Evolutionary conservation across 2,113 vertebrate species (phyloP).

Genomic region (Cottus gobio): DNA sequence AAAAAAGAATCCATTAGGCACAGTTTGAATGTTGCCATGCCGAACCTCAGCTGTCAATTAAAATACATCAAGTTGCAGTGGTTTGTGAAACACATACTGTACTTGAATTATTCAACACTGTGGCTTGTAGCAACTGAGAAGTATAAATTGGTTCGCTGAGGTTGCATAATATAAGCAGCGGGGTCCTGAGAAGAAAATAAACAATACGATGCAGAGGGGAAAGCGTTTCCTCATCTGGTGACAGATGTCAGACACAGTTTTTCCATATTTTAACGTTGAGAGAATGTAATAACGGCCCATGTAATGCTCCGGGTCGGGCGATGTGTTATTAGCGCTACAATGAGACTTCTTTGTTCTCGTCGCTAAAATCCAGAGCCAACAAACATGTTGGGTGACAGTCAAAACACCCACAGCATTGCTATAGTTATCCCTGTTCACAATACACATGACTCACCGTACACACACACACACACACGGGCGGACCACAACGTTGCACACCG

Average conservation of each 20-base stretch:
- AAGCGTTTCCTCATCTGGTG: constrained; percentile 7
- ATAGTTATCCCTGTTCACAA: constrained; percentile 34
- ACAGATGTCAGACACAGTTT: constrained; percentile 32
- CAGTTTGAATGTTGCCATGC: constrained; percentile 21
- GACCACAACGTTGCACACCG: constrained; percentile 17
- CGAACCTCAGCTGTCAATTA: constrained; percentile 66
- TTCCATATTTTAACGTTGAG: constrained; percentile 25
- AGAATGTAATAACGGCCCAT: background rate
- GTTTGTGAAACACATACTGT: constrained; percentile 19
- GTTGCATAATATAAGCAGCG: constrained; percentile 29
- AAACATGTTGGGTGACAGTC: constrained; percentile 33
- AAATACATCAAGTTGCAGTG: constrained; percentile 39
- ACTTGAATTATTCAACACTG: constrained; percentile 60
- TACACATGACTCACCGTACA: constrained; percentile 39
- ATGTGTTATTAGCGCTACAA: constrained; percentile 13
- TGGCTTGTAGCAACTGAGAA: constrained; percentile 9
- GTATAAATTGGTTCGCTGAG: constrained; percentile 26
- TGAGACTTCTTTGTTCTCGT: constrained; percentile 5
- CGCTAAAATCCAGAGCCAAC: constrained; percentile 28
- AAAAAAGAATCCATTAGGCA: constrained; percentile 38
- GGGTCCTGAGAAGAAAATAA: background rate
- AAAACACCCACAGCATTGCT: constrained; percentile 48
- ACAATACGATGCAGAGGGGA: constrained; percentile 5
- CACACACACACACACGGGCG: constrained; percentile 15
- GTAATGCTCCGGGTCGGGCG: background rate